Base-by-base conservation (phyloP, 2,797 vertebrate species). In the Ammospiza maritima region DNA sequence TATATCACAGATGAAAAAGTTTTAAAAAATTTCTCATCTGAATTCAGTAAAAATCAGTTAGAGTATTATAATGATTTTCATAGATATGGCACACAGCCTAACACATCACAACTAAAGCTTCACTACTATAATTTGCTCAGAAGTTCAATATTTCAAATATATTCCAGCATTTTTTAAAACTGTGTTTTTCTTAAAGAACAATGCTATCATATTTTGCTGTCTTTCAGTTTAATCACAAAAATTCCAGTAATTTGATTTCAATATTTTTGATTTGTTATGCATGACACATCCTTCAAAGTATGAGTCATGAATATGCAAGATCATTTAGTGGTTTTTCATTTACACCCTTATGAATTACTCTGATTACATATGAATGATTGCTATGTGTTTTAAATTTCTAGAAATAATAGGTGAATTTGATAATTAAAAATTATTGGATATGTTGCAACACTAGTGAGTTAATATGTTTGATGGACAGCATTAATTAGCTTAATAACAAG, bases 301-400 rank as follows among this genome's bases (percentile, higher is more conserved):
- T 64, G 29, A 93, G 18, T 27, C 56, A 73, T 48, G 18, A 70
- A 30, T 38, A 40, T 32, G 12, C 48, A 47, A 78, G n/a, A 71
- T 56, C 9, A 58, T 91, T 87, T 73, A 44, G 22, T 58, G 17
- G 27, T 77, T 94, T 92, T 53, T 84, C 30, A 40, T 56, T 26
- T 51, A 61, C 42, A 85, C 15, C 26, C 9, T 86, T 92, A 92
- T 84, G 58, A 85, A 89, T 95, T 90, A 60, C 29, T 44, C 45
- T 88, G 32, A 82, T 90, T 89, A 85, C 8, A 34, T 66, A 56
- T 54, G 48, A 90, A 8, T 72, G 47, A 81, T 80, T 85, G 61
- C 45, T 89, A 47, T 54, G 40, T 50, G 22, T 60, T 95, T 96
- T 84, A 56, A 50, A 57, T 94, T 94, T 92, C 40, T 78, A 66